A percentile compares a stretch with the other conserved stretches of the same genome.
These are phyloP conservation scores for Magallana ariakensis DNA, from an alignment of 1,140 invertebrate species.

Conservation along the genomic window DNA sequence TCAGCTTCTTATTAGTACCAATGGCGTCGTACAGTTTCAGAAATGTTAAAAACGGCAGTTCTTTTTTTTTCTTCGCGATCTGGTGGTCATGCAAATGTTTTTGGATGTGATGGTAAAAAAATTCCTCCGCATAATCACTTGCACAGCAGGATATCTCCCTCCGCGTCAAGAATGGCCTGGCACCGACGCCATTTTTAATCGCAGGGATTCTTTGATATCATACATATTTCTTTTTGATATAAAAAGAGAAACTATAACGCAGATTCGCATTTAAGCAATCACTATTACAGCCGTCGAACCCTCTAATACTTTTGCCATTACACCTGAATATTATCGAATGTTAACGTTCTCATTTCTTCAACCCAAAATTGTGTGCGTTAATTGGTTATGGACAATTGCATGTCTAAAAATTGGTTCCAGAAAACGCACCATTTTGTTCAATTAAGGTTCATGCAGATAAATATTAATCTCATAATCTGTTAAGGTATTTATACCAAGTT, in stretches of 20 bases:
- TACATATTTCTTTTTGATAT: constrained; percentile 18
- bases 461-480: too few relatives aligned
- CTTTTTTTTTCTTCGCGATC: not conserved
- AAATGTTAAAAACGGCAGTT: not conserved
- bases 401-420: not conserved
- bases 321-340: constrained; percentile 4
- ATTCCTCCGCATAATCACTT: constrained; percentile 1
- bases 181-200: constrained; percentile 30
- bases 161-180: not conserved
- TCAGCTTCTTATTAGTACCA: constrained; percentile 3
- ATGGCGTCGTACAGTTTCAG: not conserved
- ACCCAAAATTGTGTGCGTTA: not conserved
- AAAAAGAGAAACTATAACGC: constrained; percentile 21
- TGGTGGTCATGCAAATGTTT: constrained; percentile 1
- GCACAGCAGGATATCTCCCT: constrained; percentile 1
- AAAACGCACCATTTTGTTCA: too few relatives aligned
- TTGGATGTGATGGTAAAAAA: constrained; percentile 5
- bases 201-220: constrained; percentile 14
- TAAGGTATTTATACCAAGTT: not conserved
- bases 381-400: not conserved
- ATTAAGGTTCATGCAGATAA: too few relatives aligned
- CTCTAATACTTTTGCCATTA: constrained; percentile 17
- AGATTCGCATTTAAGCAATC: not conserved
- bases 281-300: not conserved
- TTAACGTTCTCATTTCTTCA: not conserved